phyloP scores from a whole-genome alignment of 2,797 vertebrate species.

The Lemur catta region DNA sequence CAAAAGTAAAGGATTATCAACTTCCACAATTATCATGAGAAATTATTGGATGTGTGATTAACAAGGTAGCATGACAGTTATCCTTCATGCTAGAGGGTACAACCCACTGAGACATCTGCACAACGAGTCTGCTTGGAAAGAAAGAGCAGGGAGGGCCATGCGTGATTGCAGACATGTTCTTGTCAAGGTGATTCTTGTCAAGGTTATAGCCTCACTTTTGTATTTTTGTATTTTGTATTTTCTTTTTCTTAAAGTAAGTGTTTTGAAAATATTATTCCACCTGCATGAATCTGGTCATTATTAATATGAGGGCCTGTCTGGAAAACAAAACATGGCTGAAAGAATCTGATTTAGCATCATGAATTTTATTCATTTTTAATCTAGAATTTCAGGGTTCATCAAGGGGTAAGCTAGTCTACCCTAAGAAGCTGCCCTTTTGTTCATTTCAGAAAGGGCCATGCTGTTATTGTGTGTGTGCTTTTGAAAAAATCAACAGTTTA shows the following conservation, averaged over 20 bases:
- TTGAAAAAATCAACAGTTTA: neutral
- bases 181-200: neutral
- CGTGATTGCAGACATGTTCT: neutral
- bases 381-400: conserved; percentile 53
- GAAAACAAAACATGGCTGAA: conserved; percentile 51
- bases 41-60: neutral
- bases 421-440: conserved; percentile 6
- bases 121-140: neutral
- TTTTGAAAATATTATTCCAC: conserved; percentile 50
- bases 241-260: conserved; percentile 27
- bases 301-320: conserved; percentile 9
- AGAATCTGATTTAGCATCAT: conserved; percentile 54
- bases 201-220: neutral
- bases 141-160: neutral
- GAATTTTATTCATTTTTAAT: conserved; percentile 53
- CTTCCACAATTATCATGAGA: neutral
- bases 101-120: neutral
- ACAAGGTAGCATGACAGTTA: neutral
- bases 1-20: neutral
- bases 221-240: neutral
- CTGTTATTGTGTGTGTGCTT: neutral
- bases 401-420: conserved; percentile 2
- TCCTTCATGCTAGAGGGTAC: neutral
- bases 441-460: conserved; percentile 17
- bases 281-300: conserved; percentile 33